phyloP scores from a whole-genome alignment of 35 echinoderm and acorn worm species.

The Apostichopus parvimensis region DNA sequence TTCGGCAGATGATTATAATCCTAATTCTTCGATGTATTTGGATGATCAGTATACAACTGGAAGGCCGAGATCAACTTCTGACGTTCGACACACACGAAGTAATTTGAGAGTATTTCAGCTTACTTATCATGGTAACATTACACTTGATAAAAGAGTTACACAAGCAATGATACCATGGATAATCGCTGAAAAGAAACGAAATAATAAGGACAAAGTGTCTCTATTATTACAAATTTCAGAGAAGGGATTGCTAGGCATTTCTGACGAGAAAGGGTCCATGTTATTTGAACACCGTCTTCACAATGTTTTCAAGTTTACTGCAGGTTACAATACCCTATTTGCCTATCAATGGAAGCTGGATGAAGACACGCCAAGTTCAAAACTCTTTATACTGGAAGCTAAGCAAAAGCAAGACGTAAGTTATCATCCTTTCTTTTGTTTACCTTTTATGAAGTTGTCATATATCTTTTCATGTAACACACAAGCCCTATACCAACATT shows the following conservation, averaged over 20 bases:
- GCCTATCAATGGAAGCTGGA: slow-evolving; percentile 80
- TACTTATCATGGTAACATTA: slow-evolving; percentile 63
- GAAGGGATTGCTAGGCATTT: slow-evolving; percentile 76
- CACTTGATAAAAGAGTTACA: slow-evolving; percentile 77
- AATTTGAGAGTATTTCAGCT: slow-evolving; percentile 53
- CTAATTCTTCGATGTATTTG: neutral
- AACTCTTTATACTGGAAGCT: slow-evolving; percentile 41
- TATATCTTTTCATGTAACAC: no score
- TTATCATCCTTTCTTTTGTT: neutral
- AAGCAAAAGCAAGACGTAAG: slow-evolving; percentile 37
- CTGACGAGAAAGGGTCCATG: slow-evolving; percentile 73
- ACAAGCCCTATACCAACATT: no score
- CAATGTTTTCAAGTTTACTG: slow-evolving; percentile 73
- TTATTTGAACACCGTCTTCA: slow-evolving; percentile 80
- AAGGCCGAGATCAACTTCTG: slow-evolving; percentile 40
- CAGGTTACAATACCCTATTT: slow-evolving; percentile 71
- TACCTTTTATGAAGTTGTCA: no score
- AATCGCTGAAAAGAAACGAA: slow-evolving; percentile 64
- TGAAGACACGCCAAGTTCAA: slow-evolving; percentile 35
- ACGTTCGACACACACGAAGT: slow-evolving; percentile 22
- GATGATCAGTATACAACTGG: slow-evolving; percentile 8
- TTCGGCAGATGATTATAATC: slow-evolving; percentile 34
- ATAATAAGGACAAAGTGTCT: slow-evolving; percentile 16
- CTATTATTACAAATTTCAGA: slow-evolving; percentile 79
- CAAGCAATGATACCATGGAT: slow-evolving; percentile 90